These are phyloP conservation scores for Ramphastos sulfuratus DNA, from an alignment of 2,113 vertebrate species.

Conservation along the genomic window DNA sequence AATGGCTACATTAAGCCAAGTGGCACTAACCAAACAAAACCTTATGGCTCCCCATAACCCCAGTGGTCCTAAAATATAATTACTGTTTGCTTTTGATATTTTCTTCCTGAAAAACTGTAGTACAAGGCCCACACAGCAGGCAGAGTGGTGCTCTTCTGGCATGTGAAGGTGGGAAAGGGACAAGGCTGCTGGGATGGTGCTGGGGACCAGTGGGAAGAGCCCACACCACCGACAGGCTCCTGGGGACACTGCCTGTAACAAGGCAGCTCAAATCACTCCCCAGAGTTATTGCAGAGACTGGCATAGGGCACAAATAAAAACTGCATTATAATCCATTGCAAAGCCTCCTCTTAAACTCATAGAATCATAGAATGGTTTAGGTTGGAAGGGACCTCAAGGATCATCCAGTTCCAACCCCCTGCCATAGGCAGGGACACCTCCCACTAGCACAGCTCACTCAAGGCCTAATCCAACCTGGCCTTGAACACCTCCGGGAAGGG, in stretches of 20 bases:
- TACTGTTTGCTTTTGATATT: neutral
- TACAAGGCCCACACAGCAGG: neutral
- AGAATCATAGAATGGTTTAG: too few relatives aligned
- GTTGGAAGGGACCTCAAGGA: too few relatives aligned
- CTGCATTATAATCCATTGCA: accelerated
- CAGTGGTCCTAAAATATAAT: neutral
- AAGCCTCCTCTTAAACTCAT: neutral
- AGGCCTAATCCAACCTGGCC: too few relatives aligned
- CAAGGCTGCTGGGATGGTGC: neutral
- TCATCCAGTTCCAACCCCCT: too few relatives aligned
- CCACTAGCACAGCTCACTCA: too few relatives aligned
- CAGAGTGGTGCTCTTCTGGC: neutral
- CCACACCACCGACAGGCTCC: accelerated
- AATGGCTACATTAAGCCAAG: neutral
- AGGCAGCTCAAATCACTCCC: neutral
- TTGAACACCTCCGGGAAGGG: too few relatives aligned
- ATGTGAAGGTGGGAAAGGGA: neutral
- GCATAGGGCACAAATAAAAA: neutral
- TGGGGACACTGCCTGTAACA: accelerated
- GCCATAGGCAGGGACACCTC: too few relatives aligned
- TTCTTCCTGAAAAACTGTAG: neutral
- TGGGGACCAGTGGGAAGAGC: neutral
- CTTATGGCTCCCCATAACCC: neutral
- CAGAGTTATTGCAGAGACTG: accelerated
- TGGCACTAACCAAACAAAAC: neutral